These are phyloP conservation scores for Nomada hirtipes DNA, from an alignment of 2,888 invertebrate species.

Conservation along the genomic window DNA sequence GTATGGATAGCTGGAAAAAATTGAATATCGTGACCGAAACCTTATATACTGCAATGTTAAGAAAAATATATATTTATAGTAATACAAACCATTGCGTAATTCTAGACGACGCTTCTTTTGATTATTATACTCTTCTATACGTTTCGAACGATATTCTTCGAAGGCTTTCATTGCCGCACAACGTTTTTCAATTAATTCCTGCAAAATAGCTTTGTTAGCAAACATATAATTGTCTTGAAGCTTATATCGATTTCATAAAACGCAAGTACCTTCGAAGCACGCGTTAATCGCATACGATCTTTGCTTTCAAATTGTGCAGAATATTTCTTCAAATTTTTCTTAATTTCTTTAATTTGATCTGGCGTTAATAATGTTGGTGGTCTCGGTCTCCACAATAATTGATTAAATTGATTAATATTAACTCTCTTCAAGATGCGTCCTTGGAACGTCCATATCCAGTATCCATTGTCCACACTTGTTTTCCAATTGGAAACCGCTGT, in stretches of 20 bases:
- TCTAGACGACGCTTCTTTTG: conserved; percentile 93
- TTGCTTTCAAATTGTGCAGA: conserved; percentile 98
- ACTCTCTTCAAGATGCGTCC: conserved; percentile 91
- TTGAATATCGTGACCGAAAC: background rate
- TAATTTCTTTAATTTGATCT: conserved; percentile 96
- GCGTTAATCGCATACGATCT: conserved; percentile 96
- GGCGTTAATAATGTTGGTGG: conserved; percentile 93
- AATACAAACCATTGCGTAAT: conserved; percentile 93
- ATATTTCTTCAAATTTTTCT: conserved; percentile 99
- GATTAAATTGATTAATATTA: conserved; percentile 96
- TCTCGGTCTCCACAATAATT: conserved; percentile 98
- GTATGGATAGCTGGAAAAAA: conserved; percentile 92
- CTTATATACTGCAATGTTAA: background rate
- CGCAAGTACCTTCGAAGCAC: conserved; percentile 91
- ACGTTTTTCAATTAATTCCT: conserved; percentile 96
- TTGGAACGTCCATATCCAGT: conserved; percentile 99
- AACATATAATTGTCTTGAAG: conserved; percentile 7
- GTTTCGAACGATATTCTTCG: conserved; percentile 91
- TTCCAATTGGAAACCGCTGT: conserved; percentile 98
- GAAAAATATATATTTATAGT: background rate
- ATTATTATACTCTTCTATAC: conserved; percentile 90
- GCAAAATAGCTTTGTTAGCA: conserved; percentile 52
- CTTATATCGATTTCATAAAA: background rate
- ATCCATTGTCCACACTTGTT: conserved; percentile 95
- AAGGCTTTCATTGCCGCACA: conserved; percentile 94